Base-by-base conservation (phyloP, 1,140 invertebrate genomes). In the Drosophila bipectinata region DNA sequence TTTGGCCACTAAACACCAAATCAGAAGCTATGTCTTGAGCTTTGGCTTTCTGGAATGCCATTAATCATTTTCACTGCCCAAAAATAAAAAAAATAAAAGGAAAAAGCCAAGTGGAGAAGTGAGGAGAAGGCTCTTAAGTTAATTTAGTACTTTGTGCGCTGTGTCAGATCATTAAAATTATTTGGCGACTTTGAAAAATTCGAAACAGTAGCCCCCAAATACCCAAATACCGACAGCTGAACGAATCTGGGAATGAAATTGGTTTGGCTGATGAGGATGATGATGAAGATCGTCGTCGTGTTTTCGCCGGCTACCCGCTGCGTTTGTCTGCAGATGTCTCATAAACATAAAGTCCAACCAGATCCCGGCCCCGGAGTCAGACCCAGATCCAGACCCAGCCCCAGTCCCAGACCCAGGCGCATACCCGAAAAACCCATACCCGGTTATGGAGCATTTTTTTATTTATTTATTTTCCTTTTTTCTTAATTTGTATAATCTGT, bases 201-300 rank as follows among this genome's bases (percentile, higher is more conserved):
- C 78, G 78, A 85, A 87, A 85, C 82, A 87, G 82, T 87, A 87
- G 82, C 85, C 69, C 62, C 67, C 71, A 88, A 87, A 87, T 79
- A 77, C 83, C 83, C 71, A 88, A 87, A 87, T 79, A 77, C 83
- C 83, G 77, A 88, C 75, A 88, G 83, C 83, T 79, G 84, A 87
- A 87, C 83, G 83, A 87, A 85, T 85, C 78, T 66, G 21, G 47
- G 64, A 85, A 81, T 81, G 57, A 60, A 85, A 77, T 87, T 67
- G 77, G 64, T 57, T 45, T 66, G 72, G 49, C 59, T 51, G 76
- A 52, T 74, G 72, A 59, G 45, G 30, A 58, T 68, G 34, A 44
- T 15, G 47, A 60, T 41, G 57, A 44, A n/a, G 15, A 45, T 41
- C 37, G 60, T 51, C 26, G 62, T 67, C 47, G 34, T 54, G 51